A percentile compares a stretch with the other conserved stretches of the same genome.
Evolutionary conservation across 2,888 invertebrate species (phyloP).

Genomic region (Unio pictorum): DNA sequence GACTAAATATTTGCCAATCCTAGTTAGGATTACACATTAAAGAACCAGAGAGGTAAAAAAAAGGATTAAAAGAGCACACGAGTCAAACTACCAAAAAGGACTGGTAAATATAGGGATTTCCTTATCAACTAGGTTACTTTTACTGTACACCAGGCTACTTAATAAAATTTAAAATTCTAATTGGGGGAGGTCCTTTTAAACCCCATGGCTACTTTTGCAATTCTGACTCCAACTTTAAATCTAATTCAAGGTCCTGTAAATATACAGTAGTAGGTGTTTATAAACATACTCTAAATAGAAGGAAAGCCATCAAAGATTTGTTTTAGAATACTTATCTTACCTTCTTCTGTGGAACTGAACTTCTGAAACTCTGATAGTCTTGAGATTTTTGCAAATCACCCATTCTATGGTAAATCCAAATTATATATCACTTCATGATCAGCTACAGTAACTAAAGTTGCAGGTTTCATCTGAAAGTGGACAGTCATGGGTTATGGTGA

Average conservation of each 20-base stretch:
- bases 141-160: no score
- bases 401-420: constrained; percentile 38
- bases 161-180: no score
- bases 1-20: no score
- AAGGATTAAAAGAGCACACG: neutral
- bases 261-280: neutral
- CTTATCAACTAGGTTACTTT: no score
- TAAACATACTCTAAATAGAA: neutral
- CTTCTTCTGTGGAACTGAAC: constrained; percentile 65
- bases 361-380: constrained; percentile 68
- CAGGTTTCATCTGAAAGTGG: neutral
- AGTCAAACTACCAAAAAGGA: neutral
- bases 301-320: neutral
- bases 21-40: no score
- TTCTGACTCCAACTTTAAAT: no score
- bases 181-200: no score
- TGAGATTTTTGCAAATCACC: constrained; percentile 60
- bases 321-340: constrained; percentile 31
- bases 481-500: neutral
- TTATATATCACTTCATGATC: constrained; percentile 2
- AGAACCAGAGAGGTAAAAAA: neutral
- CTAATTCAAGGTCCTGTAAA: no score
- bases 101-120: neutral
- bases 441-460: neutral
- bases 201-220: no score